Evolutionary conservation across 2,888 invertebrate genomes (phyloP).

Genomic region (Arrhopalites spinosus): DNA sequence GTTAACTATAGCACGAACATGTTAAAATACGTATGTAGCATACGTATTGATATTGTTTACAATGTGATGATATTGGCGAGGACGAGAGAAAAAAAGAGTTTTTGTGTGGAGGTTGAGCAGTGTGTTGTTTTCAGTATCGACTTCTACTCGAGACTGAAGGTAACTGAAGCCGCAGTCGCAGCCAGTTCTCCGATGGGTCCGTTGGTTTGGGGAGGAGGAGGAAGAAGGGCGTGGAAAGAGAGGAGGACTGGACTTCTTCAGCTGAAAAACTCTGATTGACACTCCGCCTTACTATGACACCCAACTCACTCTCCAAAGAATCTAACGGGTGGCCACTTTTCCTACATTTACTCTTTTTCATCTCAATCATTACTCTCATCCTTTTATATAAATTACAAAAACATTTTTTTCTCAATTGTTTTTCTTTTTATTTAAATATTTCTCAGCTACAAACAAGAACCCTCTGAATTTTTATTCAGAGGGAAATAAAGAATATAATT

Average conservation of each 20-base stretch:
- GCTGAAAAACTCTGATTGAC: constrained; percentile 56
- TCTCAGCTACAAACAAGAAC: no score
- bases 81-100: not conserved
- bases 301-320: constrained; percentile 54
- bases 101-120: not conserved
- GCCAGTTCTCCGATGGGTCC: constrained; percentile 47
- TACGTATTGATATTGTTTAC: not conserved
- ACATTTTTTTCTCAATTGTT: constrained; percentile 10
- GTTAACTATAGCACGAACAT: not conserved
- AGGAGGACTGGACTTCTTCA: constrained; percentile 48
- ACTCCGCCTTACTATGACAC: constrained; percentile 47
- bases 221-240: constrained; percentile 33
- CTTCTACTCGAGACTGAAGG: constrained; percentile 54
- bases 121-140: constrained; percentile 48
- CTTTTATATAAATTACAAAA: constrained; percentile 28
- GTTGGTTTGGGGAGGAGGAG: constrained; percentile 27
- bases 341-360: no score
- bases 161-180: constrained; percentile 43
- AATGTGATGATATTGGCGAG: not conserved
- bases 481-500: no score
- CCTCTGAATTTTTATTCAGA: no score
- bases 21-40: no score
- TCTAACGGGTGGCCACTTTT: no score
- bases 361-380: not conserved
- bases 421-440: no score